phyloP scores from a whole-genome alignment of 2,888 invertebrate species.

The Ecdyonurus torrentis region DNA sequence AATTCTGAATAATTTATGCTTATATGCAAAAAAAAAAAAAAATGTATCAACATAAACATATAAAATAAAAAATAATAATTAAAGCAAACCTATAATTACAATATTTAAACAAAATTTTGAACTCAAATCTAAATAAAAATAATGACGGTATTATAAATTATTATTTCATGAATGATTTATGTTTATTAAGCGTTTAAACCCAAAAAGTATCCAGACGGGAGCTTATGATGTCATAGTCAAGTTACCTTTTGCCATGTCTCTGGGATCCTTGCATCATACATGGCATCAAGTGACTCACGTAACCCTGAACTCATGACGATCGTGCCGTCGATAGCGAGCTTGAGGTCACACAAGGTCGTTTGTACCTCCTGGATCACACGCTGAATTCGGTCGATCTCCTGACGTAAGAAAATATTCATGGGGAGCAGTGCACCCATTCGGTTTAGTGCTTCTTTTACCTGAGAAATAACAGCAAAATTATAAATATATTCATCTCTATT shows the following conservation, averaged over 20 bases:
- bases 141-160: not conserved
- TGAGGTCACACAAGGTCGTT: constrained; percentile 69
- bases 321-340: constrained; percentile 91
- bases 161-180: not conserved
- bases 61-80: too few species aligned
- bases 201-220: too few species aligned
- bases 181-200: too few species aligned
- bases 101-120: too few species aligned
- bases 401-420: constrained; percentile 84
- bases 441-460: constrained; percentile 66
- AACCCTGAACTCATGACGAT: constrained; percentile 91
- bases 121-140: too few species aligned
- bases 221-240: not conserved
- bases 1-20: too few species aligned
- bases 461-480: too few species aligned
- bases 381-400: constrained; percentile 65
- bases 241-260: constrained; percentile 73
- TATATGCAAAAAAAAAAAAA: too few species aligned
- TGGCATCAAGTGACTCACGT: constrained; percentile 77
- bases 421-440: constrained; percentile 86
- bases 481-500: too few species aligned
- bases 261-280: constrained; percentile 93
- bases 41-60: too few species aligned
- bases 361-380: constrained; percentile 57
- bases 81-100: too few species aligned